Percentiles rank a stretch among this genome's conserved stretches.
phyloP scores from a whole-genome alignment of 2,888 invertebrate species.

The Xestobium rufovillosum region DNA sequence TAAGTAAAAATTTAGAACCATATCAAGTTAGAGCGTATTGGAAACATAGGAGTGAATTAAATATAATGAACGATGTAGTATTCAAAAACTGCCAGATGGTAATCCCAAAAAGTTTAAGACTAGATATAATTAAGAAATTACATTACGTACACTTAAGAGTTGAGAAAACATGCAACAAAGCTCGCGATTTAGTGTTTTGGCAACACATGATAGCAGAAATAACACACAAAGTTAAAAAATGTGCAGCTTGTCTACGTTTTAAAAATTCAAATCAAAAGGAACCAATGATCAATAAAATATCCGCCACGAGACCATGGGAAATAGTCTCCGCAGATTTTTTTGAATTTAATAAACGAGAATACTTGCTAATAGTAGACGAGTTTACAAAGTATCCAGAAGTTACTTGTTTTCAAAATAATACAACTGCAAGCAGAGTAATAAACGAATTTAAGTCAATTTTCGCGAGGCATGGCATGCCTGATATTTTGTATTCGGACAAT shows the following conservation, averaged over 20 bases:
- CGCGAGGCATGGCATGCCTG: conserved; percentile 2
- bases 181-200: conserved; percentile 25
- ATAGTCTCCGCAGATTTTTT: conserved; percentile 8
- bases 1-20: background rate
- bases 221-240: conserved; percentile 19
- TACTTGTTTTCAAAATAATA: conserved; percentile 2
- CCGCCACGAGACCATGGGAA: conserved; percentile 9
- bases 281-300: conserved; percentile 3
- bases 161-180: conserved; percentile 23
- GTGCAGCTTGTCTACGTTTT: conserved; percentile 13
- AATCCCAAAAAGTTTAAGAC: conserved; percentile 21
- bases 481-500: conserved; percentile 5
- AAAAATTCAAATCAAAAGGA: conserved; percentile 3
- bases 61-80: conserved; percentile 14
- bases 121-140: conserved; percentile 22
- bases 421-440: conserved; percentile 4
- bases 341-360: conserved; percentile 4
- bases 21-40: conserved; percentile 12
- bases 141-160: conserved; percentile 28
- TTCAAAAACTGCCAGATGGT: conserved; percentile 18
- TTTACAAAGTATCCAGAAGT: conserved; percentile 6
- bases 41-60: conserved; percentile 16
- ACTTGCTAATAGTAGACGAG: conserved; percentile 5
- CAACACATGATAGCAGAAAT: conserved; percentile 23
- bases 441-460: background rate